phyloP scores from a whole-genome alignment of 2,113 vertebrate species.

The Brachyhypopomus occidentalis region DNA sequence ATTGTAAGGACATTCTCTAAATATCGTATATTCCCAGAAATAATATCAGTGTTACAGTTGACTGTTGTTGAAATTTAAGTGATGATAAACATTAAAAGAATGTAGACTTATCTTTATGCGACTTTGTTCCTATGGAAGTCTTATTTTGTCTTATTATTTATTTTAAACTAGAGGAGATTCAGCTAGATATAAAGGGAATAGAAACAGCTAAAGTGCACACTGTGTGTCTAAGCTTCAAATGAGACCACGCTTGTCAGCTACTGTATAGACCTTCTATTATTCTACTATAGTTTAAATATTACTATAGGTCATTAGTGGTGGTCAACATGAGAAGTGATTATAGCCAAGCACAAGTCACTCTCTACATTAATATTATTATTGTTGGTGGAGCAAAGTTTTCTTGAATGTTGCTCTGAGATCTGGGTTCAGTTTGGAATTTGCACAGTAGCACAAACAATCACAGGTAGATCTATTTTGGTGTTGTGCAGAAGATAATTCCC shows the following conservation, averaged over 20 bases:
- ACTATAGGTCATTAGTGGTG: background rate
- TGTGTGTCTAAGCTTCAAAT: slow-evolving; percentile 42
- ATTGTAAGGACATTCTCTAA: slow-evolving; percentile 80
- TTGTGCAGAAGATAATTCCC: slow-evolving; percentile 13
- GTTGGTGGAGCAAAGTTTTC: background rate
- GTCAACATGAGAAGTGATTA: slow-evolving; percentile 22
- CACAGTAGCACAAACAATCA: slow-evolving; percentile 24
- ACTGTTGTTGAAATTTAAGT: slow-evolving; percentile 84
- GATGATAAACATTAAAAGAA: slow-evolving; percentile 78
- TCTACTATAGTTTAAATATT: slow-evolving; percentile 14
- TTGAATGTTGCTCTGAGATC: slow-evolving; percentile 21
- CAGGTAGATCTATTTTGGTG: slow-evolving; percentile 12
- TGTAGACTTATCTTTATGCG: slow-evolving; percentile 78
- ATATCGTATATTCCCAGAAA: slow-evolving; percentile 84
- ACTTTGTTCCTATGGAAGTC: slow-evolving; percentile 73
- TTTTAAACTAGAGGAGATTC: slow-evolving; percentile 77
- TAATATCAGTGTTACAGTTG: slow-evolving; percentile 86
- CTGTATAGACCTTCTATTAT: slow-evolving; percentile 22
- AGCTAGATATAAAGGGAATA: slow-evolving; percentile 8
- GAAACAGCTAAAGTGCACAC: slow-evolving; percentile 19
- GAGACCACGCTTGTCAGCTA: slow-evolving; percentile 27
- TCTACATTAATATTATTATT: slow-evolving; percentile 11
- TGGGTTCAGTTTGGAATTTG: slow-evolving; percentile 24
- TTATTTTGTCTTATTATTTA: slow-evolving; percentile 62
- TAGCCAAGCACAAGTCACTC: slow-evolving; percentile 21